Evolutionary conservation across 2,113 vertebrate genomes (phyloP), one percentile per base, ranked within the genome.

Genomic region (Ptyas mucosa): DNA sequence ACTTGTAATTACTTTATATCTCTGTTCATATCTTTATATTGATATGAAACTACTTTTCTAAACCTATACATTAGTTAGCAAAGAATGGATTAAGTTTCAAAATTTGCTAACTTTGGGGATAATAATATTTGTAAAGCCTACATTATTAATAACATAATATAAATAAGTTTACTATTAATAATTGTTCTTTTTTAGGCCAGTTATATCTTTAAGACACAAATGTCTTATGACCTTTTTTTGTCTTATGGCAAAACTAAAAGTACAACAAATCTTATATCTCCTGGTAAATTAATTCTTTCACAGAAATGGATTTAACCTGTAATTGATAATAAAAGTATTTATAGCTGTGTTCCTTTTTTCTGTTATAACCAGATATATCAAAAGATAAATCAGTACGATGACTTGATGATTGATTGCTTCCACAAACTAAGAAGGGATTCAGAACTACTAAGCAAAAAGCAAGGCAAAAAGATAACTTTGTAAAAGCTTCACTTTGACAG

Each of bases 281-380:
- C 57, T 90, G 51, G 15, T 93, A 90, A 55, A 69, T 54, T 85
- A 55, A 26, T 26, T 8, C 18, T 39, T 87, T 92, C 75, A 69
- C 34, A 55, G 23, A 55, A 46, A 88, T 54, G 85, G 52, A 9
- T 6, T 87, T 53, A 57, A 88, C 52, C 58, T 91, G 51, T 91
- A 91, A 87, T 55, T 54, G 58, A 75, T 51, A 10, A 88, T 88
- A 91, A 93, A 87, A 87, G 87, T 87, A 87, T 55, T 69, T 34
- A 49, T 88, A 49, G 23, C 29, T 91, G 64, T 75, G 85, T 51
- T 88, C 58, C 39, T 85, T 91, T 88, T 61, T 89, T 75, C 58
- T 90, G 12, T 91, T 54, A 91, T 91, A 91, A 69, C 85, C 39
- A 93, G 90, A 85, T 87, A 90, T 88, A n/a, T 29, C 52, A 90